Evolutionary conservation across 2,888 invertebrate genomes (phyloP).

Genomic region (Elmis aenea): DNA sequence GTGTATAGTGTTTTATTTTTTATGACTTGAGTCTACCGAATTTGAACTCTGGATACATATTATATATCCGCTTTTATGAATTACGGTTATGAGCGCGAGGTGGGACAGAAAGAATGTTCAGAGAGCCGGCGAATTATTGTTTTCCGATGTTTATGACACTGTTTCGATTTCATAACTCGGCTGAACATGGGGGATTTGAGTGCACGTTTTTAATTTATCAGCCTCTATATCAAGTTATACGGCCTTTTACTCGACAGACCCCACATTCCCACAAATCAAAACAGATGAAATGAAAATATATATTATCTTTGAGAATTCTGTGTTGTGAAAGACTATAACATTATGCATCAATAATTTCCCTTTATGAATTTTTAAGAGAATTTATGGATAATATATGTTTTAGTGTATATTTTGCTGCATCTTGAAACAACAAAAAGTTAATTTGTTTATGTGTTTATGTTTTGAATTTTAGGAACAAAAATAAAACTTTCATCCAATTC

Average conservation of each 20-base stretch:
- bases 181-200: slow-evolving; percentile 39
- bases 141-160: slow-evolving; percentile 50
- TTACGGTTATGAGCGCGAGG: slow-evolving; percentile 39
- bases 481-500: too few relatives aligned
- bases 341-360: too few relatives aligned
- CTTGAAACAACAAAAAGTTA: too few relatives aligned
- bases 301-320: slow-evolving; percentile 25
- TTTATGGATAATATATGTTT: slow-evolving; percentile 3
- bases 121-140: slow-evolving; percentile 45
- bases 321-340: too few relatives aligned
- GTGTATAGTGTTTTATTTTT: too few relatives aligned
- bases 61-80: slow-evolving; percentile 34
- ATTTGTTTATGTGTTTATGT: too few relatives aligned
- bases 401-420: too few relatives aligned
- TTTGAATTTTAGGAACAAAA: too few relatives aligned
- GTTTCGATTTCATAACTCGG: slow-evolving; percentile 51
- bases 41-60: slow-evolving; percentile 29
- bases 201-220: slow-evolving; percentile 52
- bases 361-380: slow-evolving; percentile 1
- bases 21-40: slow-evolving; percentile 13
- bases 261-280: slow-evolving; percentile 44
- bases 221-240: slow-evolving; percentile 45
- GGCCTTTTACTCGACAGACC: slow-evolving; percentile 41
- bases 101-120: slow-evolving; percentile 35
- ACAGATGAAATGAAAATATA: slow-evolving; percentile 41